A percentile compares a stretch with the other conserved stretches of the same genome.
These are phyloP conservation scores for Actenoides lindsayi DNA, from an alignment of 2,113 vertebrate genomes.

Conservation along the genomic window DNA sequence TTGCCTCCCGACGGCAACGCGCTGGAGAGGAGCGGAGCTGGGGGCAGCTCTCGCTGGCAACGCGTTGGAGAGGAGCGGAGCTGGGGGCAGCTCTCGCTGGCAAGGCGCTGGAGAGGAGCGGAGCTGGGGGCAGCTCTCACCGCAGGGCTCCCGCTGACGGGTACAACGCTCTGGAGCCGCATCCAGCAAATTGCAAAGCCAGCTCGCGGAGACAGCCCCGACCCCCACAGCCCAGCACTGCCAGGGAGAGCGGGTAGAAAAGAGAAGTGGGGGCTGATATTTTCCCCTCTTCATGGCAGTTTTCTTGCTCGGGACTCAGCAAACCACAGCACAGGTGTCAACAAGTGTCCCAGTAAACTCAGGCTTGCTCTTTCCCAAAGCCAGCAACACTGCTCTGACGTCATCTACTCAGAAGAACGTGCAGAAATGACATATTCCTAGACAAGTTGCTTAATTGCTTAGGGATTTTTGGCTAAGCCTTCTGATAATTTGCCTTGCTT, in stretches of 20 bases:
- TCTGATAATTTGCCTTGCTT: neutral
- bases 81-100: neutral
- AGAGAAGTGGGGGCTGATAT: neutral
- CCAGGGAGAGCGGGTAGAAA: neutral
- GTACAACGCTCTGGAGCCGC: neutral
- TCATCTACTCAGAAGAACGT: neutral
- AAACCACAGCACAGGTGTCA: neutral
- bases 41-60: neutral
- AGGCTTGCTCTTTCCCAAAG: neutral
- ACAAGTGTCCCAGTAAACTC: neutral
- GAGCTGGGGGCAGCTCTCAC: neutral
- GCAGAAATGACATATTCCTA: neutral
- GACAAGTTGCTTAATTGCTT: neutral
- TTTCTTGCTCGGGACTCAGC: neutral
- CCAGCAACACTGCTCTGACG: neutral
- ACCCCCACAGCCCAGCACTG: neutral
- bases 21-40: neutral
- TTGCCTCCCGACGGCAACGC: neutral
- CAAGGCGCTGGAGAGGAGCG: neutral
- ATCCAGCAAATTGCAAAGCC: neutral
- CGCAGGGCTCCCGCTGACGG: neutral
- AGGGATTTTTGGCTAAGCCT: neutral
- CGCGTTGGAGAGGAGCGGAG: neutral
- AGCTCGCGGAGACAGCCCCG: neutral
- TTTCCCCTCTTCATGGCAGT: neutral